phyloP scores from a whole-genome alignment of 1,140 invertebrate species.

The Drosophila insularis region DNA sequence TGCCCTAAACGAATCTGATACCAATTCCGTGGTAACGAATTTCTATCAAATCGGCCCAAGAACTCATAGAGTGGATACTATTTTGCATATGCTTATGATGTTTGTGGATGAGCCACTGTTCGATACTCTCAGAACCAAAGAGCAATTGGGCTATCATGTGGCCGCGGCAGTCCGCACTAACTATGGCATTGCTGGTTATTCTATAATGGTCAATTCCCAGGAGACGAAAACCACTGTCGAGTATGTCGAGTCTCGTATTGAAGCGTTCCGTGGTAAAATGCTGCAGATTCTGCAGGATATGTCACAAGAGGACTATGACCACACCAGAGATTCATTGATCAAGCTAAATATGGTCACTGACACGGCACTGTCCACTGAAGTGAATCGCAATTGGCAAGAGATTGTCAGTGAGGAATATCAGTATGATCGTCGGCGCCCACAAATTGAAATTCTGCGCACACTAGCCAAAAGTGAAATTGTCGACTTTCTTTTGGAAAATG shows the following conservation, averaged over 20 bases:
- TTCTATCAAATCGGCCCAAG: conserved; percentile 92
- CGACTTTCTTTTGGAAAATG: conserved; percentile 85
- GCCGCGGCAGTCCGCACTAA: conserved; percentile 87
- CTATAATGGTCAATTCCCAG: conserved; percentile 89
- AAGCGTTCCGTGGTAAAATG: conserved; percentile 88
- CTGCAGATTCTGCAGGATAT: conserved; percentile 85
- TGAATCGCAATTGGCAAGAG: conserved; percentile 88
- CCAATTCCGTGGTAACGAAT: conserved; percentile 93
- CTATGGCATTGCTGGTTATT: conserved; percentile 89
- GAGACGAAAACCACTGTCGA: conserved; percentile 87
- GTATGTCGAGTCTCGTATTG: conserved; percentile 89
- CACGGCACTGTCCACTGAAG: conserved; percentile 89
- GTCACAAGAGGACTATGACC: conserved; percentile 85
- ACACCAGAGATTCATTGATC: conserved; percentile 86
- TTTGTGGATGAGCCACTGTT: conserved; percentile 94
- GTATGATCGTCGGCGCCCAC: conserved; percentile 85
- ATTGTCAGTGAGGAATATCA: conserved; percentile 86
- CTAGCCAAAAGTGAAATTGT: conserved; percentile 84
- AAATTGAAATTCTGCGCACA: conserved; percentile 83
- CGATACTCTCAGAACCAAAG: conserved; percentile 92
- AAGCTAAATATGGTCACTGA: conserved; percentile 89
- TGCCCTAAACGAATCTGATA: conserved; percentile 89
- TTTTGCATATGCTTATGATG: conserved; percentile 91
- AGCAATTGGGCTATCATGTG: conserved; percentile 95
- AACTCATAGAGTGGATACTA: conserved; percentile 86